Evolutionary conservation across 2,113 vertebrate genomes (phyloP).

Genomic region (Typhlomys cinereus): DNA sequence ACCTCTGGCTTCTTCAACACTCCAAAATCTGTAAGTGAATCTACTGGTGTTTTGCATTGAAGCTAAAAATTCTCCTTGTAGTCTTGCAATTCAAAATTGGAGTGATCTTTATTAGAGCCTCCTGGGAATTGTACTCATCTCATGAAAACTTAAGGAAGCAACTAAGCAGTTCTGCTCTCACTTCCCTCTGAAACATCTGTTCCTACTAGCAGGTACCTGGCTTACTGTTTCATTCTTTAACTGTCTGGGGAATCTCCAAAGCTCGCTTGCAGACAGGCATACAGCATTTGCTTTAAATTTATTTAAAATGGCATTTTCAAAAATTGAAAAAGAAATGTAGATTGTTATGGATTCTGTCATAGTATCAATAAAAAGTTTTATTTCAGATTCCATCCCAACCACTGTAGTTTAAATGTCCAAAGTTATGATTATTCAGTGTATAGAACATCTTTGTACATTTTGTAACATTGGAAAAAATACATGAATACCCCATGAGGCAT

Average conservation of each 20-base stretch:
- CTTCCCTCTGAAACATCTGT: conserved; percentile 41
- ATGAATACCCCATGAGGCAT: not conserved
- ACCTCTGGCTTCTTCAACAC: not conserved
- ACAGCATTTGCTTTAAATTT: not conserved
- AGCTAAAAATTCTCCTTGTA: conserved; percentile 24
- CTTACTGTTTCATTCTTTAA: conserved; percentile 30
- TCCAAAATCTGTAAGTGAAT: not conserved
- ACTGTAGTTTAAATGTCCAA: not conserved
- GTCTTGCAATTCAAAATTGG: conserved; percentile 39
- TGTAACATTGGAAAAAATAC: not conserved
- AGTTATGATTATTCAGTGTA: not conserved
- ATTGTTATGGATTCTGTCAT: not conserved
- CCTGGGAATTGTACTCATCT: conserved; percentile 20
- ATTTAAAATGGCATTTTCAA: conserved; percentile 27
- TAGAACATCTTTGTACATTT: not conserved
- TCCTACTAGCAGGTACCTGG: conserved; percentile 15
- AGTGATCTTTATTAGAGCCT: conserved; percentile 22
- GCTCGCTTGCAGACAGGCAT: conserved; percentile 2
- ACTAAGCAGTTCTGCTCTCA: conserved; percentile 36
- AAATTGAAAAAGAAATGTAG: not conserved
- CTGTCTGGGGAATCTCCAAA: conserved; percentile 15
- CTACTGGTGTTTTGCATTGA: conserved; percentile 8
- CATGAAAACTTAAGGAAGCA: conserved; percentile 1
- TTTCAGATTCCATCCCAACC: conserved; percentile 23
- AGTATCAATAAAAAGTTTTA: not conserved